Evolutionary conservation across 2,113 vertebrate species (phyloP), one percentile per base, ranked within the genome.

Genomic region (Prinia subflava): DNA sequence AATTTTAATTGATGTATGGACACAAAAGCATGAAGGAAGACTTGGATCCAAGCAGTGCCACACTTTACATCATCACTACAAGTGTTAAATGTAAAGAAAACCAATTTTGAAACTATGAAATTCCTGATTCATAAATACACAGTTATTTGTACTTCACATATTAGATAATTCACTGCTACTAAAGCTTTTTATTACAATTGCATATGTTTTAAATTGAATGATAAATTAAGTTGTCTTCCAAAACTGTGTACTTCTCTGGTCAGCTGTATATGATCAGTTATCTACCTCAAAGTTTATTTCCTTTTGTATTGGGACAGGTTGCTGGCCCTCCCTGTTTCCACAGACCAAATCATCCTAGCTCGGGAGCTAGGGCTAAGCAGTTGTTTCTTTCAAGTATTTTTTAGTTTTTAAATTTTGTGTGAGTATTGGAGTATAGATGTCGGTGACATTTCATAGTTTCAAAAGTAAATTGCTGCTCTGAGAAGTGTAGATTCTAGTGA

Each of bases 211-310:
- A 97, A 98, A 98, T 98, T 96, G 71, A 97, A 98, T 98, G 98
- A 97, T 98, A 98, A 96, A 98, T 98, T 98, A 97, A 98, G 98
- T 98, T 98, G 98, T 99, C 98, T 98, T 99, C 98, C 98, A 98
- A 97, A 98, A 98, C 98, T 98, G 98, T 98, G 98, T 98, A 99
- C 98, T 98, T 98, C 98, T 98, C 99, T 99, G 98, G 98, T 99
- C 98, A 98, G 98, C 98, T 97, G 97, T 98, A 97, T 98, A 97
- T 98, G 99, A 99, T 99, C 98, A 98, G 98, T 98, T 99, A 99
- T 99, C 99, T 99, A 99, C 99, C 99, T 99, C 99, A 99, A 98
- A 99, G 98, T 98, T 99, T 98, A 93, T 98, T 99, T 99, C 98
- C 98, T 99, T 99, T 99, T 98, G 96, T 98, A 98, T 93, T 98